Conservation (phyloP, 2,888 invertebrate genomes). For the Xestia c-nigrum region DNA sequence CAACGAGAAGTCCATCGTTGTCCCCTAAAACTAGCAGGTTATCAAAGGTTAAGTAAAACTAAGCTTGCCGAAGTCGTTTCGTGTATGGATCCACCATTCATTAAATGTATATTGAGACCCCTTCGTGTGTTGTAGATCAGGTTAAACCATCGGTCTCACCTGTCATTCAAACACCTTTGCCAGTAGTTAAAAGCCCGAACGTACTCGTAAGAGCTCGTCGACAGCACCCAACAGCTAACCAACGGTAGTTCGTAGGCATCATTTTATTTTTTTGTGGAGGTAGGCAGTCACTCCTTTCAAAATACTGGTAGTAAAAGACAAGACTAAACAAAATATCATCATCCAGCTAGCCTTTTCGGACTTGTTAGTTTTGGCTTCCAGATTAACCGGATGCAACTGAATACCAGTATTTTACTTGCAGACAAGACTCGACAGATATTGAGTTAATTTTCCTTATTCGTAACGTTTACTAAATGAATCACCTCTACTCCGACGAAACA, state of each 20-base stretch:
- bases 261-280: neutral
- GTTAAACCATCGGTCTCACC: neutral
- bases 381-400: no score
- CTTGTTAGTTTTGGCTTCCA: no score
- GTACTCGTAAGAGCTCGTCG: no score
- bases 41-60: neutral
- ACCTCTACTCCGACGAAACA: slow-evolving; percentile 4
- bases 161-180: neutral
- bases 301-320: neutral
- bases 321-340: neutral
- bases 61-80: neutral
- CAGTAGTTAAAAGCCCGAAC: neutral
- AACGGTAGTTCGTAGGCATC: neutral
- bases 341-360: no score
- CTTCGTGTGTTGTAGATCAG: neutral
- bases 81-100: neutral
- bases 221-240: neutral
- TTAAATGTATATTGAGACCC: neutral
- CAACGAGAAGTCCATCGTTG: neutral
- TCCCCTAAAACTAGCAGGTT: neutral
- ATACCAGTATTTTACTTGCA: neutral
- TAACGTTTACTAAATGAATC: slow-evolving; percentile 15
- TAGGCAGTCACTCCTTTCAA: neutral
- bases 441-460: neutral
- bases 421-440: neutral